Evolutionary conservation across 2,888 invertebrate species (phyloP), one percentile per base, ranked within the genome.

Genomic region (Diloba caeruleocephala): DNA sequence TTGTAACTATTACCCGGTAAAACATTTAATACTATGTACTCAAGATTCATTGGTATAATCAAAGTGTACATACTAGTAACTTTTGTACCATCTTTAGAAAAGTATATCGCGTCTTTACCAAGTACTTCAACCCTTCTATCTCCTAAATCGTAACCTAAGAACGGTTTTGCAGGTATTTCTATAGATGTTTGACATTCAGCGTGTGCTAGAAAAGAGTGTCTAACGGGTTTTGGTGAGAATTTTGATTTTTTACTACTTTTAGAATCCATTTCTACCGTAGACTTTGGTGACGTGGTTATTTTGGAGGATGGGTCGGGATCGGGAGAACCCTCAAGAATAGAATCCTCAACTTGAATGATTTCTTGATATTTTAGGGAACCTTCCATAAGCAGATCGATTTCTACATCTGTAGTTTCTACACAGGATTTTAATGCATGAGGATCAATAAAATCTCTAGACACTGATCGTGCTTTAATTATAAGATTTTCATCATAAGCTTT

Each of bases 71-170:
- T 74, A 68, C 75, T 85, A 6, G 71, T 73, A 10, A 92, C 74
- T 45, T 79, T 79, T 12, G 89, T 88, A 1, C 92, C 92, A 59
- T 92, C 92, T 71, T 79, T 83, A 26, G 92, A 90, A 76, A 87
- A 91, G 78, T 72, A 93, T 45, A 76, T 75, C 1, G 80, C 76
- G 71, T 91, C 86, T 81, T 88, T 90, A 8, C 93, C 93, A 62
- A 92, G 88, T 12, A 88, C 83, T 81, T 92, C 91, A 1, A 92
- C 85, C 71, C 93, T 82, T 71, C 92, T 79, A 17, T 92, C 84
- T 15, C 90, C 85, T 59, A 93, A 82, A 72, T 91, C 78, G 58
- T 92, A 93, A 1, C 90, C 92, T 26, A 76, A 73, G 75, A 91
- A 91, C 9, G 82, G 82, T 65, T 90, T 90, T 19, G 56, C 65